A percentile compares a stretch with the other conserved stretches of the same genome.
Evolutionary conservation across 2,797 vertebrate species (phyloP).

Genomic region (Heteromormyrus szaboi): DNA sequence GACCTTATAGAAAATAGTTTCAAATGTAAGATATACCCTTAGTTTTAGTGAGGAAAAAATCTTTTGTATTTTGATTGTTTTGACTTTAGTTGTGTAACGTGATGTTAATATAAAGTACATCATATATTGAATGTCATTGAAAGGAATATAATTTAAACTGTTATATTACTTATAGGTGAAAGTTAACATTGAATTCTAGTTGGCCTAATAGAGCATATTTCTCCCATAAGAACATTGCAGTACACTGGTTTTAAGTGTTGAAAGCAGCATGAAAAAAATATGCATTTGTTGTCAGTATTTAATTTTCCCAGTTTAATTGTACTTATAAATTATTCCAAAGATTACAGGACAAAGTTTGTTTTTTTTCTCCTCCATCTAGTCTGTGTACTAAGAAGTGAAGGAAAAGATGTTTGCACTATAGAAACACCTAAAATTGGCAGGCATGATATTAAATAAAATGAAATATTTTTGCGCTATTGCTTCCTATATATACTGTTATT

Average conservation of each 20-base stretch:
- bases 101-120: conserved; percentile 18
- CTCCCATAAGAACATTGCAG: conserved; percentile 2
- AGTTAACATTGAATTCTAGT: background rate
- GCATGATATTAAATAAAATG: conserved; percentile 22
- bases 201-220: background rate
- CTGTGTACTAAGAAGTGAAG: background rate
- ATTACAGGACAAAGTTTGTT: background rate
- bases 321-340: conserved; percentile 14
- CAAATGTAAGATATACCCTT: conserved; percentile 16
- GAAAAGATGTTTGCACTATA: conserved; percentile 13
- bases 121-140: conserved; percentile 8
- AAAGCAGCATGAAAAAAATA: conserved; percentile 16
- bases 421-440: conserved; percentile 10
- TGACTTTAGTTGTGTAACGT: conserved; percentile 7
- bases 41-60: conserved; percentile 3
- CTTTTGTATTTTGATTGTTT: conserved; percentile 11
- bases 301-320: background rate
- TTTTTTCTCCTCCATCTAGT: background rate
- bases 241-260: conserved; percentile 12
- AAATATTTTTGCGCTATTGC: background rate
- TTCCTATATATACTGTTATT: background rate
- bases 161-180: conserved; percentile 5
- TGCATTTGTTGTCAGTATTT: conserved; percentile 5
- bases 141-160: background rate
- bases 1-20: background rate